Evolutionary conservation across 2,888 invertebrate species (phyloP), one percentile per base, ranked within the genome.

Genomic region (Macaria notata): DNA sequence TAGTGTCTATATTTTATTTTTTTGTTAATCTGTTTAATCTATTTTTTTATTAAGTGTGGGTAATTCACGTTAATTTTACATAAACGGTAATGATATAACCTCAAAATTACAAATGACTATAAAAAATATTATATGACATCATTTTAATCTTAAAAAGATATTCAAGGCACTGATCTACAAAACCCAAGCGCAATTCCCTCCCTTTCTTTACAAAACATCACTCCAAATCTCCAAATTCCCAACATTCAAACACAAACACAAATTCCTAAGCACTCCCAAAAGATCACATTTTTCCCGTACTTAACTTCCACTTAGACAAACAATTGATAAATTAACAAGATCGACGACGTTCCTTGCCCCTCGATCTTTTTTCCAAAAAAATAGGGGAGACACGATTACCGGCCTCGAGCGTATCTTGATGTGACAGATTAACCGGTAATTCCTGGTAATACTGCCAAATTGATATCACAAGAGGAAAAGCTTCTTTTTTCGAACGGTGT

Each of bases 391-490:
- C 78, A 75, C 73, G 78, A 84, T 86, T 81, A 81, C 76, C 64
- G 71, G 78, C 85, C 82, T 75, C 81, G 66, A 78, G 87, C 83
- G 81, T 75, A 78, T 79, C 77, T 82, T 78, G 79, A 86, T 88
- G 89, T 89, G 90, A 90, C 90, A 90, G 90, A 90, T 90, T 90
- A 90, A 80, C 79, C 79, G 73, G 88, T 90, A 89, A 91, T 90
- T 87, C 86, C 44, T 43, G 30, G 54, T 58, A 58, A 58, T 54
- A 41, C 82, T 73, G 70, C 83, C 76, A 89, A 91, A 90, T 91
- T 88, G 90, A 89, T 91, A 90, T 89, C 88, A 87, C 84, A 78
- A 84, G 84, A 78, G 84, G 75, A 73, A 72, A 63, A 73, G 70
- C 66, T 60, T 64, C 73, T 78, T 80, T 81, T 77, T 72, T 66